These are phyloP conservation scores for Emys orbicularis DNA, from an alignment of 2,797 vertebrate genomes.

Conservation along the genomic window DNA sequence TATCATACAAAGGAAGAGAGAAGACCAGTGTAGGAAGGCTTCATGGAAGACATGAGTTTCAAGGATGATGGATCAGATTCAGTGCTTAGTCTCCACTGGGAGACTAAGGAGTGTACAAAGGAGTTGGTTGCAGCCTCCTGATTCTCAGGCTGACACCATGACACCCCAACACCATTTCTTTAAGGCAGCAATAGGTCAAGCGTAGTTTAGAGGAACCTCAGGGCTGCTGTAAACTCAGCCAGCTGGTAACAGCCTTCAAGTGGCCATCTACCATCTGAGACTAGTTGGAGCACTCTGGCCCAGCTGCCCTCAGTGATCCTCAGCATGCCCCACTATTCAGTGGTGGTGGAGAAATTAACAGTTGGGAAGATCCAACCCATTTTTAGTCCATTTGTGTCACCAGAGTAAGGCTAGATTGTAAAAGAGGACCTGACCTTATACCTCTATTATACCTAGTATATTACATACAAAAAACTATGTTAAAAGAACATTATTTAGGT, in stretches of 20 bases:
- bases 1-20: background rate
- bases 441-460: background rate
- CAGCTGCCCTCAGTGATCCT: background rate
- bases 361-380: background rate
- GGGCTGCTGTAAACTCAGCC: background rate
- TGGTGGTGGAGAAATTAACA: background rate
- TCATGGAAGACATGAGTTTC: background rate
- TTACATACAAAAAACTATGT: background rate
- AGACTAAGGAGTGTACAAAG: background rate
- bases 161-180: background rate
- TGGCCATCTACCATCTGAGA: conserved; percentile 13
- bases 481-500: background rate
- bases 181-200: background rate
- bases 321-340: background rate
- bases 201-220: conserved; percentile 20
- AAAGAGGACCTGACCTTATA: background rate
- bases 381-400: background rate
- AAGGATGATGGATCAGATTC: background rate
- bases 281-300: background rate
- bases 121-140: background rate
- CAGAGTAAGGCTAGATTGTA: background rate
- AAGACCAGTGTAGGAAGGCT: background rate
- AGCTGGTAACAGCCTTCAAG: background rate
- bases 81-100: background rate
- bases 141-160: background rate